Percentiles rank a stretch among this genome's conserved stretches.
Evolutionary conservation across 2,888 invertebrate genomes (phyloP).

Genomic region (Syrphus vitripennis): DNA sequence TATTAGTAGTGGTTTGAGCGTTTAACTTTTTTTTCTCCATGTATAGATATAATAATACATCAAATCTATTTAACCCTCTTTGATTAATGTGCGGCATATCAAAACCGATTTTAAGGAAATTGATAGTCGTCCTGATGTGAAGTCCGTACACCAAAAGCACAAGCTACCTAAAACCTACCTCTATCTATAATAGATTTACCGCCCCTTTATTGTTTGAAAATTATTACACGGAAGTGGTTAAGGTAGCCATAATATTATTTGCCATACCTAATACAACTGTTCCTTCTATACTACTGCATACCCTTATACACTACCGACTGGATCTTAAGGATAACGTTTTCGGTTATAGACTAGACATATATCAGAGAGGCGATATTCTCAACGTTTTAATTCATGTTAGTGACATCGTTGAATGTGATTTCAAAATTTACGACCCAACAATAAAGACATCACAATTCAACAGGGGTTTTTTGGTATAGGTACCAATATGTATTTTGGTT

Average conservation of each 20-base stretch:
- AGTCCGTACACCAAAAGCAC: constrained; percentile 17
- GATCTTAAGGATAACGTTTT: background rate
- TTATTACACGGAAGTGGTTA: constrained; percentile 64
- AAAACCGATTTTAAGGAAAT: constrained; percentile 69
- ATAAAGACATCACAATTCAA: constrained; percentile 47
- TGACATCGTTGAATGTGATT: constrained; percentile 68
- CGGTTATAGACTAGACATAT: too few relatives aligned
- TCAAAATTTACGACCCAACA: constrained; percentile 63
- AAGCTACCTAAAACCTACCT: background rate
- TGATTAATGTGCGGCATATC: constrained; percentile 67
- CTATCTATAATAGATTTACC: constrained; percentile 56
- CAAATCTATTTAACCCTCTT: constrained; percentile 66
- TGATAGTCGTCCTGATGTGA: constrained; percentile 40
- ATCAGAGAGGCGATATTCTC: constrained; percentile 3
- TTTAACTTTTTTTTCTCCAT: background rate
- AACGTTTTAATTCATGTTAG: constrained; percentile 45
- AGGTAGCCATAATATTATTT: constrained; percentile 19
- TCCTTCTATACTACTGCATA: too few relatives aligned
- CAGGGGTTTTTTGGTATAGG: constrained; percentile 24
- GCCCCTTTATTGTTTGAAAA: constrained; percentile 67
- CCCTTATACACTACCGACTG: background rate
- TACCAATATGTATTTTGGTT: too few relatives aligned
- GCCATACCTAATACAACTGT: too few relatives aligned
- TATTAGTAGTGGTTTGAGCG: background rate
- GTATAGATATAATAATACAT: constrained; percentile 52